Evolutionary conservation across 92 coral and sea anemone species (phyloP).

Genomic region (Plumapathes pennacea): DNA sequence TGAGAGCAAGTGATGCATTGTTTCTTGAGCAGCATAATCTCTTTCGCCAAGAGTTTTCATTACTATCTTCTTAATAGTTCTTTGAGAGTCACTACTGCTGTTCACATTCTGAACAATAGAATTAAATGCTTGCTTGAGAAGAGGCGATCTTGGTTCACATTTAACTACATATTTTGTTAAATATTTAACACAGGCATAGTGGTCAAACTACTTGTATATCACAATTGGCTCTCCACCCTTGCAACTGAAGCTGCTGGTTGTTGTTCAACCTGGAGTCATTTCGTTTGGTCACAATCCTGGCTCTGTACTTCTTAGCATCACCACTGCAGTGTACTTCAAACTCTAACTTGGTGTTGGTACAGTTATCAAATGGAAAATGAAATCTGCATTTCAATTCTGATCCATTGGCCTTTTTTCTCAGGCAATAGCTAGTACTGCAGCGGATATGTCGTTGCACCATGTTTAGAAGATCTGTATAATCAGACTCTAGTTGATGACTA

Average conservation of each 20-base stretch:
- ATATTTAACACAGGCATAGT: constrained; percentile 61
- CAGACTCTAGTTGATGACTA: constrained; percentile 31
- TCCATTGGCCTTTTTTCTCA: constrained; percentile 38
- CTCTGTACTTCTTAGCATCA: constrained; percentile 45
- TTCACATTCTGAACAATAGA: constrained; percentile 12
- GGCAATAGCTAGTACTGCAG: constrained; percentile 39
- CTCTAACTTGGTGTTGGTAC: constrained; percentile 34
- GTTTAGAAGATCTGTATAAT: constrained; percentile 43
- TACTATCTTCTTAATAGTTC: constrained; percentile 30
- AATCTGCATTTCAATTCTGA: constrained; percentile 50
- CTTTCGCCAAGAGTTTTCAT: constrained; percentile 66
- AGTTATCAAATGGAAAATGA: constrained; percentile 48
- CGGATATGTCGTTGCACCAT: too few relatives aligned
- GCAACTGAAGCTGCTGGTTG: constrained; percentile 49
- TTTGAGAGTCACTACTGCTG: constrained; percentile 33
- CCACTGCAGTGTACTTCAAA: constrained; percentile 39
- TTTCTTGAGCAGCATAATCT: constrained; percentile 63
- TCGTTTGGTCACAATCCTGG: constrained; percentile 42
- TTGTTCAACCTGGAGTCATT: constrained; percentile 52
- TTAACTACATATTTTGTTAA: constrained; percentile 59
- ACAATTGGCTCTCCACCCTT: constrained; percentile 58
- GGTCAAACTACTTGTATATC: constrained; percentile 52
- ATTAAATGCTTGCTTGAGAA: constrained; percentile 40
- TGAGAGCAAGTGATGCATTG: constrained; percentile 61
- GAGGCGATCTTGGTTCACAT: constrained; percentile 38